Base-by-base conservation (phyloP, 2,113 vertebrate genomes). In the Pavo muticus region DNA sequence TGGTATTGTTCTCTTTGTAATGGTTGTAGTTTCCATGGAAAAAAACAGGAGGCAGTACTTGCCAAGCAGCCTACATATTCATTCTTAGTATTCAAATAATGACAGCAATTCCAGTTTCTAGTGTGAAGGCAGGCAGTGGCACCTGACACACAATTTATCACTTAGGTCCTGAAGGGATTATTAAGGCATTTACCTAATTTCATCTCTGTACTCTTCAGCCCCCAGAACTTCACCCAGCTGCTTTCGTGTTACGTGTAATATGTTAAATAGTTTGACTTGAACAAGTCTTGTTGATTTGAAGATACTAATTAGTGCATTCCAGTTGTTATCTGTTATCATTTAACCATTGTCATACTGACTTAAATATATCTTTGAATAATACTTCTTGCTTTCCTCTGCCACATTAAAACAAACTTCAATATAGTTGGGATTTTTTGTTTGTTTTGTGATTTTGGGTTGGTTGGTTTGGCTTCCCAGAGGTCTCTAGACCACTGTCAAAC, bases 271-370 rank as follows among this genome's bases (percentile, higher is more conserved):
- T 47, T 52, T 59, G 61, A 37, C n/a, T 56, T 80, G 13, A n/a
- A 20, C 14, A 56, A 21, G 5, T 10, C 23, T 30, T 29, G 64
- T 52, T 44, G 14, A 2, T 61, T 7, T 32, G 9, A 25, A 37
- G 7, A 10, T 1, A 0, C 0, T 0, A 0, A 15, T 35, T 2
- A 18, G 25, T 23, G 17, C 6, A 11, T 72, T 68, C 20, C 30
- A 63, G 14, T 10, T 44, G 32, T 40, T 57, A 40, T 4, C 29
- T 40, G 29, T 40, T 54, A 10, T 7, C 18, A 19, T 30, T 44
- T 59, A 47, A n/a, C 9, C 3, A 3, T 35, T 23, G 10, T 40
- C 8, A 29, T 32, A 16, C 30, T 59, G 44, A 29, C 30, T 24
- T 17, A 1, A 10, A 20, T 0, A 0, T 42, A 40, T 39, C 29